Evolutionary conservation across 2,797 vertebrate genomes (phyloP).

Genomic region (Epinephelus malabaricus): DNA sequence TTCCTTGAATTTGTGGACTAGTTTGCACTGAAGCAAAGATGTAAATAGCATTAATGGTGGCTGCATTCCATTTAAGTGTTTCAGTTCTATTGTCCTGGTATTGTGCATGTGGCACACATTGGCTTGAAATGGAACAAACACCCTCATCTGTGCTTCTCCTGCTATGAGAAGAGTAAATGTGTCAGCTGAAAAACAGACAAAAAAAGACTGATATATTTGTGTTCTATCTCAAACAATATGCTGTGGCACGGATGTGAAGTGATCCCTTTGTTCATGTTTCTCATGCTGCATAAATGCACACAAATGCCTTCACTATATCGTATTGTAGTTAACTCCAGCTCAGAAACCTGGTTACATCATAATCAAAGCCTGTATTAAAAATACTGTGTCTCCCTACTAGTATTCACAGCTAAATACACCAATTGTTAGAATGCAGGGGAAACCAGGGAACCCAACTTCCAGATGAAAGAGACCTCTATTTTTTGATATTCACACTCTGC

Average conservation of each 20-base stretch:
- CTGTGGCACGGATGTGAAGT: not conserved
- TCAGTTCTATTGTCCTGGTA: not conserved
- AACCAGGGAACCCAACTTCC: slow-evolving; percentile 25
- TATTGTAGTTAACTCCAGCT: not conserved
- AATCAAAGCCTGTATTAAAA: slow-evolving; percentile 20
- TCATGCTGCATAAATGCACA: not conserved
- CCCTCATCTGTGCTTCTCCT: not conserved
- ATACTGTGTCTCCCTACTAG: not conserved
- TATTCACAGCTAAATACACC: slow-evolving; percentile 1
- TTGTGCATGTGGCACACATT: not conserved
- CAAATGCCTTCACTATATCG: not conserved
- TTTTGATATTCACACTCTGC: slow-evolving; percentile 43
- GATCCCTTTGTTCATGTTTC: not conserved
- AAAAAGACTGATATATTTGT: not conserved
- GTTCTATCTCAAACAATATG: not conserved
- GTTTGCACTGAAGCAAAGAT: not conserved
- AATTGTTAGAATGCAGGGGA: slow-evolving; percentile 30
- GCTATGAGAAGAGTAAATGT: not conserved
- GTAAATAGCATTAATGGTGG: not conserved
- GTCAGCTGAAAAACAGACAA: not conserved
- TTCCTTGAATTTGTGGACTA: not conserved
- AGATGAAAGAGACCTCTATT: slow-evolving; percentile 42
- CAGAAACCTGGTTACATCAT: not conserved
- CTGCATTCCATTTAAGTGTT: not conserved
- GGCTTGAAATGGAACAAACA: not conserved